phyloP scores from a whole-genome alignment of 2,113 vertebrate genomes.

The Pygoscelis adeliae region DNA sequence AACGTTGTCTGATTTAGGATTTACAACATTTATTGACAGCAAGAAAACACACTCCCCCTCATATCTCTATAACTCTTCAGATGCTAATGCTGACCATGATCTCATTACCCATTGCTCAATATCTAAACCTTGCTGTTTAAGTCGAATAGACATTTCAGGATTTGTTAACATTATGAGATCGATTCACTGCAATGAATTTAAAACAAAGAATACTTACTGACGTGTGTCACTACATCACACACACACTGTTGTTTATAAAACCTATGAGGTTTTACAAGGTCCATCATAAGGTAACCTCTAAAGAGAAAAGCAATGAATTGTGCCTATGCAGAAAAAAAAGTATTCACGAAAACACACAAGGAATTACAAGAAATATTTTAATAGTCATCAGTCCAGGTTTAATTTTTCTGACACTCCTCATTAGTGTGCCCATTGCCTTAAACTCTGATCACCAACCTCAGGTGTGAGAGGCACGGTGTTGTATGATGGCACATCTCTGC shows the following conservation, averaged over 20 bases:
- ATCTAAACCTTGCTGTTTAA: slow-evolving; percentile 43
- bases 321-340: neutral
- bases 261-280: neutral
- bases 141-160: slow-evolving; percentile 40
- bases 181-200: slow-evolving; percentile 65
- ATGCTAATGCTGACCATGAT: slow-evolving; percentile 62
- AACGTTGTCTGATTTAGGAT: slow-evolving; percentile 30
- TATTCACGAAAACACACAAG: neutral
- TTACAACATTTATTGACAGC: slow-evolving; percentile 57
- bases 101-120: slow-evolving; percentile 46
- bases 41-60: slow-evolving; percentile 52
- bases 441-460: neutral
- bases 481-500: neutral
- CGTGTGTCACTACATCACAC: slow-evolving; percentile 31
- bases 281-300: slow-evolving; percentile 19
- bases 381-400: neutral
- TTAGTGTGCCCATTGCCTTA: neutral
- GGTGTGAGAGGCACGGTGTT: neutral
- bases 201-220: slow-evolving; percentile 27
- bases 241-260: slow-evolving; percentile 39
- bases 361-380: neutral
- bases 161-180: slow-evolving; percentile 67
- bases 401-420: neutral
- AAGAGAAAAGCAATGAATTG: slow-evolving; percentile 18
- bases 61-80: slow-evolving; percentile 51